Base-by-base conservation (phyloP, 1,140 invertebrate species). In the Euwallacea similis region DNA sequence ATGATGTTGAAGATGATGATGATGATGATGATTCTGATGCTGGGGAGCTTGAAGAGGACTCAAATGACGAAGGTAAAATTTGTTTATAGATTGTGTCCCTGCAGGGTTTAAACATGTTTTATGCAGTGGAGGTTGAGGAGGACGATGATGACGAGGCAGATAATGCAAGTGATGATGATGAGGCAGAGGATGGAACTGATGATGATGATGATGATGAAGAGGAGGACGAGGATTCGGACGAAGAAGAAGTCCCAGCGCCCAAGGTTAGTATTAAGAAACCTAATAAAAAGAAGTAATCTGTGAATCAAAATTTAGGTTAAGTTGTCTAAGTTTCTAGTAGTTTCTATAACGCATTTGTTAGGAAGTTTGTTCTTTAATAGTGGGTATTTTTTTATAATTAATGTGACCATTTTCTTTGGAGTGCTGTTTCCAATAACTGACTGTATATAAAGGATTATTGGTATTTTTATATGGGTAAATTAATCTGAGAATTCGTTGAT, bases 231-330 rank as follows among this genome's bases (percentile, higher is more conserved):
- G 71, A 79, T 66, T 65, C 73, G 16, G 73, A 70, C 15, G 65
- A 68, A 67, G 65, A 62, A 41, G 44, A 42, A 66, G 53, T 59
- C 11, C 73, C 69, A 7, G 62, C 73, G 11, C 64, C 62, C 7
- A 76, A 75, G 75, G 76, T 68, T 62, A 75, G 72, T 71, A 68
- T 66, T 56, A 72, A 76, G 63, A 78, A 78, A 65, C 63, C 64
- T 16, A 67, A 54, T 43, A 77, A 76, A 66, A 79, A 76, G 58
- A 73, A 76, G 54, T 74, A 76, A 64, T 75, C 66, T 54, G 15
- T 55, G 44, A 60, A 13, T n/a, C 42, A 50, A 44, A 66, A 58
- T 11, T 63, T 63, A 41, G 62, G 46, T 67, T 67, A 62, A 63
- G 47, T 13, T 59, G 66, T 53, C 15, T 58, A 56, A 42, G 62